phyloP scores from a whole-genome alignment of 2,797 vertebrate species.

The Myotis findleyi region DNA sequence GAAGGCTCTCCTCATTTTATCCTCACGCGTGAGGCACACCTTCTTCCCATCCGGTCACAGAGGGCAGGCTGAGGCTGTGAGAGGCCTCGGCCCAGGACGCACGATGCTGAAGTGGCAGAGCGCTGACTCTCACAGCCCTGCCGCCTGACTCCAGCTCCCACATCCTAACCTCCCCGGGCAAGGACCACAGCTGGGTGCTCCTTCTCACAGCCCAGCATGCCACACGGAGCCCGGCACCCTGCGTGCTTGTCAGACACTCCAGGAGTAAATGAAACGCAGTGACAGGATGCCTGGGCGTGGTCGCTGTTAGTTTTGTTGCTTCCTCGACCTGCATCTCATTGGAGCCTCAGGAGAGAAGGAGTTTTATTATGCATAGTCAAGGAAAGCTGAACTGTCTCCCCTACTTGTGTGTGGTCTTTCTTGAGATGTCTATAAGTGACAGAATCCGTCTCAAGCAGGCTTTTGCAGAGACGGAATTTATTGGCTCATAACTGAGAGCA shows the following conservation, averaged over 20 bases:
- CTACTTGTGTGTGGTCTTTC: not conserved
- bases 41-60: not conserved
- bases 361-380: not conserved
- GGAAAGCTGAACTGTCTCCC: not conserved
- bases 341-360: not conserved
- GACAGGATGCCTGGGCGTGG: not conserved
- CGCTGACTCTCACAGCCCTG: not conserved
- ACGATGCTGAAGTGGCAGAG: not conserved
- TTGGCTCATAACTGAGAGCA: not conserved
- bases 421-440: not conserved
- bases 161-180: rapidly evolving
- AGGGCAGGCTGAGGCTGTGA: not conserved
- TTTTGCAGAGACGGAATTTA: not conserved
- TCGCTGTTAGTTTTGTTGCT: not conserved
- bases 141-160: not conserved
- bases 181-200: not conserved
- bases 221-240: rapidly evolving
- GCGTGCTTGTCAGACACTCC: not conserved
- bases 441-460: not conserved
- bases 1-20: not conserved
- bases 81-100: not conserved
- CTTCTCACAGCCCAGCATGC: not conserved
- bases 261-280: not conserved
- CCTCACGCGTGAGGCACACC: not conserved
- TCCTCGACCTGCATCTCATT: not conserved